phyloP scores from a whole-genome alignment of 2,797 vertebrate species.

The Heterohyrax brucei region DNA sequence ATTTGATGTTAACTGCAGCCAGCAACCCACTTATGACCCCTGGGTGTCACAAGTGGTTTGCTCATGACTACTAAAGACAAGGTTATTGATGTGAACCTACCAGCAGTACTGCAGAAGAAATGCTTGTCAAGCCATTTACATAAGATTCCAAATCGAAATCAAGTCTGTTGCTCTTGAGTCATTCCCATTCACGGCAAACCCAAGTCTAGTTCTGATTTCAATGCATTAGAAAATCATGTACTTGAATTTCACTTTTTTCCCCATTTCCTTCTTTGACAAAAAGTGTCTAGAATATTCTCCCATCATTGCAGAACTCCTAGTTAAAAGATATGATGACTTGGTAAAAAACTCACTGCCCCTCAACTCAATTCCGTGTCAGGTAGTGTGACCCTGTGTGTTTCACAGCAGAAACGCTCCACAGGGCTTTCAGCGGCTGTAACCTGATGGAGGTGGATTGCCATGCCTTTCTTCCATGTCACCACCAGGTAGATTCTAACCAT shows the following conservation, averaged over 20 bases:
- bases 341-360: neutral
- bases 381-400: no score
- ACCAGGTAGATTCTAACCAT: neutral
- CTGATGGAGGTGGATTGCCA: no score
- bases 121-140: neutral
- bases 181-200: neutral
- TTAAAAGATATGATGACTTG: neutral
- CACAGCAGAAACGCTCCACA: neutral
- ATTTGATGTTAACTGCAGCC: neutral
- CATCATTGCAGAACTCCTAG: constrained; percentile 45
- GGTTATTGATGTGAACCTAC: neutral
- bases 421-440: neutral
- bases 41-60: neutral
- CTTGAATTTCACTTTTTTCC: constrained; percentile 23
- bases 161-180: neutral
- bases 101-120: neutral
- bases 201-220: constrained; percentile 55
- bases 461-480: neutral
- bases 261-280: constrained; percentile 50
- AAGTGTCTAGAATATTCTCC: constrained; percentile 28
- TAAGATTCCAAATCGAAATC: neutral
- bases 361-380: neutral
- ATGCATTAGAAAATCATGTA: constrained; percentile 42
- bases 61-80: neutral
- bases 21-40: neutral